Conservation (phyloP, 2,888 invertebrate species). For the Brachynemurus nebulosus region DNA sequence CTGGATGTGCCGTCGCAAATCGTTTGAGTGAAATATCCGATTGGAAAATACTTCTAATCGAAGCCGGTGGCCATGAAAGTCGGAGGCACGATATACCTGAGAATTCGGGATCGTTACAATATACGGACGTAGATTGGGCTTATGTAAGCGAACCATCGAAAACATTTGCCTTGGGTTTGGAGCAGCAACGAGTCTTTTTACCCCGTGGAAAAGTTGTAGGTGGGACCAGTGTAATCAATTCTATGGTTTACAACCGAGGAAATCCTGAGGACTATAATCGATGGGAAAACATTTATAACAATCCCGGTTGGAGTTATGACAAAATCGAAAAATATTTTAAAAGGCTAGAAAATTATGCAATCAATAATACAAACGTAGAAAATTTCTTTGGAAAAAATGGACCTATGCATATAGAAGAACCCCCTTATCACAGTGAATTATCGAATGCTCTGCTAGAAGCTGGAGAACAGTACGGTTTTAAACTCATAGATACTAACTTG, state of each 20-base stretch:
- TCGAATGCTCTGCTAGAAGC: conserved; percentile 44
- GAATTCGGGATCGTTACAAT: conserved; percentile 46
- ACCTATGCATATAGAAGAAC: conserved; percentile 39
- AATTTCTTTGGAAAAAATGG: conserved; percentile 38
- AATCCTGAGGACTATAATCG: conserved; percentile 56
- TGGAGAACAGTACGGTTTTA: conserved; percentile 45
- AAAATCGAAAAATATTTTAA: conserved; percentile 63
- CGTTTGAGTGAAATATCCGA: conserved; percentile 32
- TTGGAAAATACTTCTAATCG: conserved; percentile 36
- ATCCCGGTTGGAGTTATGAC: conserved; percentile 56
- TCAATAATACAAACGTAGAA: conserved; percentile 37
- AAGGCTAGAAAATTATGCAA: conserved; percentile 52
- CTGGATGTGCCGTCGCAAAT: conserved; percentile 38
- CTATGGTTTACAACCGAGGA: conserved; percentile 67
- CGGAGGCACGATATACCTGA: conserved; percentile 52
- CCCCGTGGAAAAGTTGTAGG: conserved; percentile 64
- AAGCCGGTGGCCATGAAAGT: conserved; percentile 40
- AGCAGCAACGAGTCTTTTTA: conserved; percentile 25
- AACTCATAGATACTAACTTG: conserved; percentile 46
- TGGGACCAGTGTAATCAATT: conserved; percentile 66
- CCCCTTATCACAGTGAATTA: conserved; percentile 32
- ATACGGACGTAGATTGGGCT: conserved; percentile 44
- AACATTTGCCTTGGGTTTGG: conserved; percentile 28
- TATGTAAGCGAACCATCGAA: conserved; percentile 36
- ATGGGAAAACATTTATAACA: conserved; percentile 47